Conservation (phyloP, 2,888 invertebrate genomes). For the Bugulina stolonifera region DNA sequence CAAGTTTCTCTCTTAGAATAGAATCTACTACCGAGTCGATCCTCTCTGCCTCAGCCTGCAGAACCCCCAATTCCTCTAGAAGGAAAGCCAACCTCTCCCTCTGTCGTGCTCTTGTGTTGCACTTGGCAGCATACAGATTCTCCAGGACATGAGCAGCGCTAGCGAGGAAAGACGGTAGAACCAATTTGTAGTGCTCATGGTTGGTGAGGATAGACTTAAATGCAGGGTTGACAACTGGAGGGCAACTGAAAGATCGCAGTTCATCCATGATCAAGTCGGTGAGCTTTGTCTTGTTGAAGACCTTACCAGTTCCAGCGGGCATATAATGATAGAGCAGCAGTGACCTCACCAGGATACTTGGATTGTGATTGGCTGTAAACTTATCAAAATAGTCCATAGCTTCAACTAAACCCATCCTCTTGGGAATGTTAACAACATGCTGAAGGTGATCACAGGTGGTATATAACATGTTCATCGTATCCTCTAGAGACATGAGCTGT, state of each 20-base stretch:
- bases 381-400: slow-evolving; percentile 34
- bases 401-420: slow-evolving; percentile 41
- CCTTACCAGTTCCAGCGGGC: slow-evolving; percentile 46
- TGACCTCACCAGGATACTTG: slow-evolving; percentile 23
- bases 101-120: slow-evolving; percentile 90
- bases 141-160: slow-evolving; percentile 27
- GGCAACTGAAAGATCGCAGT: slow-evolving; percentile 78
- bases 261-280: slow-evolving; percentile 79
- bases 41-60: slow-evolving; percentile 77
- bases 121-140: slow-evolving; percentile 57
- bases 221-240: slow-evolving; percentile 76
- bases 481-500: slow-evolving; percentile 63
- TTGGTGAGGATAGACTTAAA: slow-evolving; percentile 28
- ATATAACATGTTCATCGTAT: slow-evolving; percentile 74
- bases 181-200: not conserved
- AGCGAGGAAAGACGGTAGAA: slow-evolving; percentile 23
- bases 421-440: slow-evolving; percentile 40
- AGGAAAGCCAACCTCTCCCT: slow-evolving; percentile 84
- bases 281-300: slow-evolving; percentile 63
- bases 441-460: slow-evolving; percentile 67
- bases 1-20: slow-evolving; percentile 5
- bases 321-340: slow-evolving; percentile 53
- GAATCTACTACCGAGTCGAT: slow-evolving; percentile 14
- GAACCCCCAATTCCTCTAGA: slow-evolving; percentile 79
- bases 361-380: slow-evolving; percentile 25